These are phyloP conservation scores for Trichomycterus rosablanca DNA, from an alignment of 2,113 vertebrate species.

Conservation along the genomic window DNA sequence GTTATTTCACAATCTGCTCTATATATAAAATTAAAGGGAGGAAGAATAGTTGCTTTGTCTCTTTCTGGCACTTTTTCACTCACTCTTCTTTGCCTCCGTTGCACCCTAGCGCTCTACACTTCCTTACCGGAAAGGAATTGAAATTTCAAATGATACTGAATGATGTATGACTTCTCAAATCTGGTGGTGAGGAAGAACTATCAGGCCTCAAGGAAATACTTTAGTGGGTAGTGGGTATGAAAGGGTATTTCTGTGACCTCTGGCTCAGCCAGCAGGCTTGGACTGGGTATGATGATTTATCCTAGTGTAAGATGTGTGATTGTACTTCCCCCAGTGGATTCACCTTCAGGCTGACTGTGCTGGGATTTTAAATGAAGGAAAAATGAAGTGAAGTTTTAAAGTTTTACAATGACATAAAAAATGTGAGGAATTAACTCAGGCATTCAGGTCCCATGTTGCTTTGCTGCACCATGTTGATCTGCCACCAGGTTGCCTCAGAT, in stretches of 20 bases:
- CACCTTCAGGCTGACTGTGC: too few relatives aligned
- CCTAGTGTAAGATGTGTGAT: too few relatives aligned
- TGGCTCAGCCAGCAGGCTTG: not conserved
- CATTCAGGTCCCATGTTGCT: too few relatives aligned
- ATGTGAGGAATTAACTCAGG: too few relatives aligned
- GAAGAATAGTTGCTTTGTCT: constrained; percentile 8
- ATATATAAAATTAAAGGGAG: constrained; percentile 4
- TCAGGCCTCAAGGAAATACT: constrained; percentile 24
- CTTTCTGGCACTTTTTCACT: too few relatives aligned
- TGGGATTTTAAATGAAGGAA: too few relatives aligned
- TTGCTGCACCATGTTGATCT: too few relatives aligned
- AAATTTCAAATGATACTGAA: constrained; percentile 29
- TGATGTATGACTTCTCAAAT: constrained; percentile 20
- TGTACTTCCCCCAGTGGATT: too few relatives aligned
- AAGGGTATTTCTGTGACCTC: constrained; percentile 7
- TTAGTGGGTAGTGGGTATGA: not conserved
- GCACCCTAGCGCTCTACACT: not conserved
- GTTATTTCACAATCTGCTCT: constrained; percentile 22
- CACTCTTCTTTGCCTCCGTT: not conserved
- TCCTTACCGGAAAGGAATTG: constrained; percentile 16
- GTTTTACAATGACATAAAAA: too few relatives aligned
- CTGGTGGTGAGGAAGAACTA: constrained; percentile 22
- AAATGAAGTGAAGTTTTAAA: too few relatives aligned
- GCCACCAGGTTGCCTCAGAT: too few relatives aligned
- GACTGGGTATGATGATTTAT: too few relatives aligned